Evolutionary conservation across 2,113 vertebrate species (phyloP).

Genomic region (Ptyas mucosa): DNA sequence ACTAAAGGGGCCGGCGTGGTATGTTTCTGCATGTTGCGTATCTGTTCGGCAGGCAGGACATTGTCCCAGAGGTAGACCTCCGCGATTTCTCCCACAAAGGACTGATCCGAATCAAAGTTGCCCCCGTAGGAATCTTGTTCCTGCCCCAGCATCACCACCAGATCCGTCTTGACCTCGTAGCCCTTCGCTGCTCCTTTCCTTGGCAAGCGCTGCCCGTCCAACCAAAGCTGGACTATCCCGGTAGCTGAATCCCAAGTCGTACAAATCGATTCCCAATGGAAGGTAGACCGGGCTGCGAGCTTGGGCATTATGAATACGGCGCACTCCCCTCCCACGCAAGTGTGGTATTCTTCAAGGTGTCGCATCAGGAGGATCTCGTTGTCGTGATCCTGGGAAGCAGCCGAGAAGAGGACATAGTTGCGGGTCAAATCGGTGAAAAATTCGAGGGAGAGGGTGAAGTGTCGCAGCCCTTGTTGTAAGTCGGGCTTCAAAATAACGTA

Average conservation of each 20-base stretch:
- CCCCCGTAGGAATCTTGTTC: conserved; percentile 15
- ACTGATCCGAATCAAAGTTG: neutral
- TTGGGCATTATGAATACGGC: fast-evolving
- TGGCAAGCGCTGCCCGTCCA: conserved; percentile 2
- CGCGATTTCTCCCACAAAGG: conserved; percentile 28
- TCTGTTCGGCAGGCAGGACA: neutral
- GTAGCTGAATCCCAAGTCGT: neutral
- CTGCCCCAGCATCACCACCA: conserved; percentile 33
- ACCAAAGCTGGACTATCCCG: conserved; percentile 13
- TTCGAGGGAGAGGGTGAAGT: conserved; percentile 19
- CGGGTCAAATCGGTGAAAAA: neutral
- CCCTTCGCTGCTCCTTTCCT: conserved; percentile 1
- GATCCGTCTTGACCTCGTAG: neutral
- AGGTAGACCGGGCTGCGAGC: too few species aligned
- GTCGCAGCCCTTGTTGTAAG: neutral
- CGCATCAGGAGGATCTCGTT: conserved; percentile 18
- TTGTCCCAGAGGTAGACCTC: conserved; percentile 29
- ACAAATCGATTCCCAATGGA: neutral
- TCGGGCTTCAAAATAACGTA: neutral
- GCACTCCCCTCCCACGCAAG: neutral
- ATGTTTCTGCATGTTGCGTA: neutral
- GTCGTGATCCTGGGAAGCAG: neutral
- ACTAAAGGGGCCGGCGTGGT: neutral
- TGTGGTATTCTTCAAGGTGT: fast-evolving
- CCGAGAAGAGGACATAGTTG: neutral